Conservation (phyloP, 2,113 vertebrate species). For the Gorsachius goisagi region DNA sequence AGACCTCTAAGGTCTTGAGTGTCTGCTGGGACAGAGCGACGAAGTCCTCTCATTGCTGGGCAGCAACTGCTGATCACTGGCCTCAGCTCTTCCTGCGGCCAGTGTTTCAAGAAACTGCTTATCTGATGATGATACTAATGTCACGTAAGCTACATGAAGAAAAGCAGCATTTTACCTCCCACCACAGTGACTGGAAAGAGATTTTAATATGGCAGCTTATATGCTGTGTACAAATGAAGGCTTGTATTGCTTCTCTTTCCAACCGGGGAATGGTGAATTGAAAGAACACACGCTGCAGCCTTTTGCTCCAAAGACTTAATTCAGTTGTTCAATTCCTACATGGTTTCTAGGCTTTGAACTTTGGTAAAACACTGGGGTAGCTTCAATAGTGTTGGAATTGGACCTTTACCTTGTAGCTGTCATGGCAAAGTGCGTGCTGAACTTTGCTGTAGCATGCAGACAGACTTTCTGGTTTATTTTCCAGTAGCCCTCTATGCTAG, state of each 20-base stretch:
- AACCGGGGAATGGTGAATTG: not conserved
- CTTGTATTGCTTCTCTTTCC: not conserved
- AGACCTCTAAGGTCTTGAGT: not conserved
- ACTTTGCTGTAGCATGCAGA: not conserved
- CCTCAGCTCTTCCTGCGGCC: not conserved
- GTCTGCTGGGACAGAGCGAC: not conserved
- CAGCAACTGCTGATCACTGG: not conserved
- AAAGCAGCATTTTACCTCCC: not conserved
- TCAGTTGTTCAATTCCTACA: not conserved
- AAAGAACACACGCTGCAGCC: not conserved
- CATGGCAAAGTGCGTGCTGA: not conserved
- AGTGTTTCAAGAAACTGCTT: not conserved
- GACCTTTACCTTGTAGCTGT: not conserved
- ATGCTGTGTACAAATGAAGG: not conserved
- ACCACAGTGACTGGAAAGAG: not conserved
- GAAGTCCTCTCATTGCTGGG: not conserved
- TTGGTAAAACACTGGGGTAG: not conserved
- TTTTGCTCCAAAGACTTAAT: not conserved
- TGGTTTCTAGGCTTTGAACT: not conserved
- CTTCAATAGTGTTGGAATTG: not conserved
- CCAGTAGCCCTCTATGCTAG: not conserved
- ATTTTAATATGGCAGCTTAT: not conserved
- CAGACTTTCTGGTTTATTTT: not conserved
- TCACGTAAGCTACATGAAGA: not conserved
- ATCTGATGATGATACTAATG: not conserved